Evolutionary conservation across 2,888 invertebrate genomes (phyloP).

Genomic region (Hedychridium roseum): DNA sequence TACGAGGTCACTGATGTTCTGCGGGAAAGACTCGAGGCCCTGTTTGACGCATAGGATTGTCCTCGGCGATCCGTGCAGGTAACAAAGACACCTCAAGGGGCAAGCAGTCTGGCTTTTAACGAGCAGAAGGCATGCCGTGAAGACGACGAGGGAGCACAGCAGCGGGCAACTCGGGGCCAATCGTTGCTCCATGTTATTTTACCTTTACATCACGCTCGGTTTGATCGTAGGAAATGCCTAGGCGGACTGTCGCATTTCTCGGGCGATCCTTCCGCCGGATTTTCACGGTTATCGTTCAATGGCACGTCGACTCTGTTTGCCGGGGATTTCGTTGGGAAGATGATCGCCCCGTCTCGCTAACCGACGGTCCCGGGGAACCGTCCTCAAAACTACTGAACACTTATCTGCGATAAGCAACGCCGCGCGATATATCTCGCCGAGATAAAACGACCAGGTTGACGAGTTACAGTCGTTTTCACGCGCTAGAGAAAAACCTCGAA

Average conservation of each 20-base stretch:
- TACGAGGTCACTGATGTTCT: slow-evolving; percentile 50
- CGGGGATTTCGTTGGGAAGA: too few relatives aligned
- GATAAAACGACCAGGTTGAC: slow-evolving; percentile 39
- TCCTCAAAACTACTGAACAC: slow-evolving; percentile 48
- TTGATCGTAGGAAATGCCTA: not conserved
- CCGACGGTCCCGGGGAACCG: too few relatives aligned
- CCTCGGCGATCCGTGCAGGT: slow-evolving; percentile 39
- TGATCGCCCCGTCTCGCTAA: too few relatives aligned
- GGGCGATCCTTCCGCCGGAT: too few relatives aligned
- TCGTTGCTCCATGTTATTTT: slow-evolving; percentile 4
- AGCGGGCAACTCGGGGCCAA: not conserved
- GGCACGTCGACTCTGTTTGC: too few relatives aligned
- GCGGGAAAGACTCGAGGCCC: slow-evolving; percentile 45
- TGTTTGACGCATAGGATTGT: slow-evolving; percentile 46
- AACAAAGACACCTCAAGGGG: slow-evolving; percentile 48
- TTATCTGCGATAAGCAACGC: slow-evolving; percentile 57
- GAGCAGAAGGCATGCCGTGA: too few relatives aligned
- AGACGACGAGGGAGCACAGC: not conserved
- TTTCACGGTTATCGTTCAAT: too few relatives aligned
- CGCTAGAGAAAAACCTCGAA: slow-evolving; percentile 13
- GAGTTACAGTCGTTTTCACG: slow-evolving; percentile 18
- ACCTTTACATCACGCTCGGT: not conserved
- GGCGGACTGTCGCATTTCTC: not conserved
- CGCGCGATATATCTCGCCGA: slow-evolving; percentile 42
- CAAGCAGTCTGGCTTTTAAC: slow-evolving; percentile 30